Base-by-base conservation (phyloP, 2,888 invertebrate genomes). In the Drosophila kanekoi region DNA sequence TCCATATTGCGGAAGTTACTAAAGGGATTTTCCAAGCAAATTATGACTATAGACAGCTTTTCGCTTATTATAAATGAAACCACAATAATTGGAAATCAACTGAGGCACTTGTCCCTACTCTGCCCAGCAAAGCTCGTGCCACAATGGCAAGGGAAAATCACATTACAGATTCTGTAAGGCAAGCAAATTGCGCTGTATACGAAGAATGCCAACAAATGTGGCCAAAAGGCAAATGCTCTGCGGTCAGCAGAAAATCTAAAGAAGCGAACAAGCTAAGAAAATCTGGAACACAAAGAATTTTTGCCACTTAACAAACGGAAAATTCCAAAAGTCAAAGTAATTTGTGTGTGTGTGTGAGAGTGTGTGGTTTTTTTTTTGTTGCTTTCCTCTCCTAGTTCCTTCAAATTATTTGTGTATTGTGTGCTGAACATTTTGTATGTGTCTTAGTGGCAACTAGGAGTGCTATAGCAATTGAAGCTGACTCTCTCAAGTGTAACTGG, bases 271-370 rank as follows among this genome's bases (percentile, higher is more conserved):
- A 66, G 49, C 62, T 47, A 66, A 66, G 72, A 32, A 77, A 75
- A 77, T 74, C 70, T 61, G 54, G 56, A 45, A 71, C 62, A 76
- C 72, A 71, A 76, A 66, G 71, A 76, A 76, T 76, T 71, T 62
- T 56, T 20, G 64, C 79, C 75, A 77, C 75, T 75, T 79, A 77
- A 70, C 76, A 64, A 74, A 74, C 77, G 41, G 59, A 80, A 57
- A 80, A 78, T 72, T 72, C 80, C 65, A 79, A 70, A 77, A 77
- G 77, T 77, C 77, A 76, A 79, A 76, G 77, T 77, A 72, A 78
- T 69, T 78, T 76, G 18, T 74, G n/a, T 54, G n/a, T 28, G 20
- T 28, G 23, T n/a, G 2, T 18, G 18, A 3, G 33, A 18, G n/a
- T 20, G 35, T 44, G 43, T 0, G 9, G 44, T 18, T 70, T 41